Base-by-base conservation (phyloP, 2,888 invertebrate species). In the Diogma glabrata region DNA sequence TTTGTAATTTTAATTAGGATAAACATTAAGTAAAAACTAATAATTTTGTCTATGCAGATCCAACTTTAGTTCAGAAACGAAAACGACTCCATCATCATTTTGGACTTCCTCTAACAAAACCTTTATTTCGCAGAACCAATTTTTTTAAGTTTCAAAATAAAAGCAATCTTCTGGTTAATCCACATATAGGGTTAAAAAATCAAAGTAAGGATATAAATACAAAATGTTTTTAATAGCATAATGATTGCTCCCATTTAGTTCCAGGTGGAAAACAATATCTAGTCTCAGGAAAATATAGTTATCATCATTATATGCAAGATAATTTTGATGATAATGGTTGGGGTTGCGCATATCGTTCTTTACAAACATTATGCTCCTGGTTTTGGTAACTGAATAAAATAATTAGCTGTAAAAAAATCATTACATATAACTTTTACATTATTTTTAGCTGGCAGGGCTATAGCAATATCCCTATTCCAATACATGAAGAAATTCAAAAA, bases 341-440 rank as follows among this genome's bases (percentile, higher is more conserved):
- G 99, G 99, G 99, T 4, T 99, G 99, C 73, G 99, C 99, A 0
- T 99, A 99, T 66, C 79, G 99, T 54, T 96, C 96, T 1, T 75
- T 99, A 62, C 99, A 99, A 72, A 96, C 97, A 0, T 77, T 99
- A 56, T 81, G 89, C 57, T 96, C 96, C 0, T 99, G 99, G 99
- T 94, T 90, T 65, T 78, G 79, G 77, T 24, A 24, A 24, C 6
- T 7, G 24, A 7, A 7, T 7, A 7, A 24, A 7, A 24, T 24
- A 24, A n/a, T n/a, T n/a, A n/a, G n/a, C n/a, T n/a, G n/a, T n/a
- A n/a, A n/a, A n/a, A n/a, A n/a, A n/a, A n/a, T n/a, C n/a, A n/a
- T n/a, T n/a, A n/a, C n/a, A n/a, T n/a, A n/a, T n/a, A n/a, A n/a
- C n/a, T n/a, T n/a, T n/a, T n/a, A n/a, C n/a, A 24, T 24, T 24